Evolutionary conservation across 1,140 invertebrate genomes (phyloP).

Genomic region (Sminthurides bifidus): DNA sequence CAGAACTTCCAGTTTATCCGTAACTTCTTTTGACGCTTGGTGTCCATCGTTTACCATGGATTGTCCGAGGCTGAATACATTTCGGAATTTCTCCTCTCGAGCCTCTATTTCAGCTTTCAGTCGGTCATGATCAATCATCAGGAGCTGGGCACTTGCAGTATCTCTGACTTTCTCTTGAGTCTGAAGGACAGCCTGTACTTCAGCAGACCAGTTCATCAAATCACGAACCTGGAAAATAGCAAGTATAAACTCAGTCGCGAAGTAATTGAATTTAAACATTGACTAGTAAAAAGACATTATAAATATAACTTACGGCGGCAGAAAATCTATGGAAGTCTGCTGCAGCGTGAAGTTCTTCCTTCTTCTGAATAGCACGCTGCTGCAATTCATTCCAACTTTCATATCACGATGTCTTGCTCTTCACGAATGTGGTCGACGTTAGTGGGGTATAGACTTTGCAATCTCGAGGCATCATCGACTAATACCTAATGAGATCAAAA

Average conservation of each 20-base stretch:
- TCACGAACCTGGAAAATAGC: conserved; percentile 57
- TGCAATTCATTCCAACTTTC: conserved; percentile 79
- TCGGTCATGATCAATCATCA: conserved; percentile 81
- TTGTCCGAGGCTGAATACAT: conserved; percentile 64
- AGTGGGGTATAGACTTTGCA: conserved; percentile 78
- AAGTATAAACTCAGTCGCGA: conserved; percentile 7
- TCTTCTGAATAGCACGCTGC: conserved; percentile 60
- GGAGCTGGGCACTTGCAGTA: conserved; percentile 69
- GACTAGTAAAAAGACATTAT: conserved; percentile 8
- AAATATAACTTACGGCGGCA: conserved; percentile 45
- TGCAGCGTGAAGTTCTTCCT: conserved; percentile 69
- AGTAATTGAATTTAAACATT: conserved; percentile 4
- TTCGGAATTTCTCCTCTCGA: conserved; percentile 70
- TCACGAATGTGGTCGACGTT: conserved; percentile 80
- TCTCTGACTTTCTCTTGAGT: conserved; percentile 72
- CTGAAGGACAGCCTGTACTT: conserved; percentile 63
- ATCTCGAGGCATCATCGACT: conserved; percentile 76
- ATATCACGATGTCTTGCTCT: conserved; percentile 68
- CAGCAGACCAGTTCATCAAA: conserved; percentile 74
- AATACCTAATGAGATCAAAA: conserved; percentile 47
- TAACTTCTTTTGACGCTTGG: conserved; percentile 47
- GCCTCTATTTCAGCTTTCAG: conserved; percentile 90
- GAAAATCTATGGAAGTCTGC: conserved; percentile 81
- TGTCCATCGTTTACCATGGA: conserved; percentile 76
- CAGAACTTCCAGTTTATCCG: conserved; percentile 49